Conservation (phyloP, 2,113 vertebrate genomes). For the Dendropsophus ebraccatus region DNA sequence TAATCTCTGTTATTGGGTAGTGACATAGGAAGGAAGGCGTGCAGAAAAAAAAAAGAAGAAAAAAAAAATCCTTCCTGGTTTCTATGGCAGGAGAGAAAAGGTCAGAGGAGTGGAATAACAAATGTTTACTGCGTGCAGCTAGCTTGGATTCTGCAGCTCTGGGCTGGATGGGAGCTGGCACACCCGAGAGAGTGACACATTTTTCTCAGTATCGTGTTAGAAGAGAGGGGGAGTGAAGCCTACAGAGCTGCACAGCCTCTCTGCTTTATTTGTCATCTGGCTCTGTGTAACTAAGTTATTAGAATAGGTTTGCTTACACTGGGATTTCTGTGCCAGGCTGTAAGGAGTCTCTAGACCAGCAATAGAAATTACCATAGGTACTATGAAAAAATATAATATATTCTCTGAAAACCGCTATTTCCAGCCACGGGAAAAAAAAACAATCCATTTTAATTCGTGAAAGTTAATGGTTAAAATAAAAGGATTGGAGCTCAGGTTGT, state of each 20-base stretch:
- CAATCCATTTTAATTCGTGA: not conserved
- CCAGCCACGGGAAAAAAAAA: not conserved
- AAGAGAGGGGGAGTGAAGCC: not conserved
- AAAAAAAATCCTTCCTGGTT: constrained; percentile 31
- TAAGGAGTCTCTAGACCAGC: not conserved
- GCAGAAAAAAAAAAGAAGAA: not conserved
- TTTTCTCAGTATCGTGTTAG: not conserved
- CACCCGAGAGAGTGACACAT: not conserved
- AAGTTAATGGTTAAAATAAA: not conserved
- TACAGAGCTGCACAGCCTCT: not conserved
- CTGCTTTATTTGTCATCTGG: not conserved
- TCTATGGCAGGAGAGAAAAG: constrained; percentile 50
- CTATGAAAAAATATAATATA: not conserved
- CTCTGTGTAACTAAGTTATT: not conserved
- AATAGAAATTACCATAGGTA: not conserved
- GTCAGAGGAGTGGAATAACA: constrained; percentile 37
- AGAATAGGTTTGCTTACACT: not conserved
- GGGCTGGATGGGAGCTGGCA: constrained; percentile 24
- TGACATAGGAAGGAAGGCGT: constrained; percentile 27
- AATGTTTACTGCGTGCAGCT: constrained; percentile 41
- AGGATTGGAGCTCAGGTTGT: not conserved
- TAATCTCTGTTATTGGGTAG: constrained; percentile 35
- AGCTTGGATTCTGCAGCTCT: not conserved
- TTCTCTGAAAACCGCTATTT: not conserved
- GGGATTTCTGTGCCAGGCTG: not conserved